Percentiles rank a stretch among this genome's conserved stretches.
phyloP scores from a whole-genome alignment of 2,888 invertebrate species.

The Crepidodera aurea region DNA sequence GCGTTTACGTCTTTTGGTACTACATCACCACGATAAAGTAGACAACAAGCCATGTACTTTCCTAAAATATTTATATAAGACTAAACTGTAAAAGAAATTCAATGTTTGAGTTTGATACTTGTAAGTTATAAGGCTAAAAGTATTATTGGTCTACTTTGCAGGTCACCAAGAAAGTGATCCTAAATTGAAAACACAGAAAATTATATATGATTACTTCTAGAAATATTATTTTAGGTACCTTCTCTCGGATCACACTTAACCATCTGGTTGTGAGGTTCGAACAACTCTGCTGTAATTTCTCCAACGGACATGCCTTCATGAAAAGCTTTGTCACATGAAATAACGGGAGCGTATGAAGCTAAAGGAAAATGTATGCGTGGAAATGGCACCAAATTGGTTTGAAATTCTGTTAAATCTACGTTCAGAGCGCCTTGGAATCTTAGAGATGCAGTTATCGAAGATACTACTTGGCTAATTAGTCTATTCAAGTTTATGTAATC shows the following conservation, averaged over 20 bases:
- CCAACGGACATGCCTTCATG: conserved; percentile 81
- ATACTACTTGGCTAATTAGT: conserved; percentile 84
- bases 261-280: conserved; percentile 91
- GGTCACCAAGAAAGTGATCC: no score
- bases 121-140: no score
- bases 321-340: conserved; percentile 76
- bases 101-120: no score
- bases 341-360: conserved; percentile 76
- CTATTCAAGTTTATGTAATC: conserved; percentile 86
- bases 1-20: conserved; percentile 89
- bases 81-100: no score
- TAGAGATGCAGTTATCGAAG: conserved; percentile 86
- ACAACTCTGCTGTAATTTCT: conserved; percentile 87
- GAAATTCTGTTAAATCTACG: conserved; percentile 90
- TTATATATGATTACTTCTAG: no score
- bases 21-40: conserved; percentile 89
- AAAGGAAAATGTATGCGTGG: conserved; percentile 91
- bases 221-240: no score
- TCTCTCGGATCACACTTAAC: conserved; percentile 86
- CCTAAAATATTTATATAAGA: conserved; percentile 24
- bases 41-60: conserved; percentile 90
- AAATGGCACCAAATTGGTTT: conserved; percentile 90
- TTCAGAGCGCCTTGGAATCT: conserved; percentile 89
- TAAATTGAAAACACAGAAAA: no score
- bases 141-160: no score